Evolutionary conservation across 2,888 invertebrate species (phyloP), one percentile per base, ranked within the genome.

Genomic region (Patella pellucida): DNA sequence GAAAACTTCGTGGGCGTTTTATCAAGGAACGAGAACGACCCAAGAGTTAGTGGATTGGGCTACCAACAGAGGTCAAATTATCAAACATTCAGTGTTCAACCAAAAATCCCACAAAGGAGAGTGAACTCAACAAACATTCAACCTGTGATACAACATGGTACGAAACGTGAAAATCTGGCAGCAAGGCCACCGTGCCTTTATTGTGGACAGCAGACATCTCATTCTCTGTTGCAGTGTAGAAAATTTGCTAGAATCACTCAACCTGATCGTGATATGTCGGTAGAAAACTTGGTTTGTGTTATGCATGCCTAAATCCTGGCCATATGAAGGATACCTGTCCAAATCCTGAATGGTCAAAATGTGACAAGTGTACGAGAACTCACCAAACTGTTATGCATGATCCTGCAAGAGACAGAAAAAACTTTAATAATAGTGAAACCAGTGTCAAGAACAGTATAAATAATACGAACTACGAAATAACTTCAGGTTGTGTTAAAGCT

Each of bases 401-500:
- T 41, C 41, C 41, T 41, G 41, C 41, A 41, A 41, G 41, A 9
- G 41, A 41, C 41, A 41, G 9, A 4, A 41, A 41, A 41, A 41
- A 41, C 41, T 9, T 31, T 41, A 41, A 41, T 41, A 41, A 7
- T 41, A 41, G 41, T 41, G 41, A 41, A 41, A 41, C 41, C 41
- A 9, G 41, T 9, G 41, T 41, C 9, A 62, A 62, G 62, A 62
- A n/a, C 14, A 62, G 19, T 62, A 19, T 19, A 3, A 12, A 15
- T 62, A 19, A 62, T 62, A 19, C 7, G n/a, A 62, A 62, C 19
- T 19, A 62, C 19, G 19, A 12, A 2, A 62, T 62, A 62, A 19
- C 62, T 11, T 62, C 62, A 19, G 62, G 62, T 19, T 62, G 62
- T 62, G 62, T 62, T 62, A 62, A 62, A 19, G 62, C 19, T 62